Evolutionary conservation across 2,797 vertebrate species (phyloP).

Genomic region (Pempheris klunzingeri): DNA sequence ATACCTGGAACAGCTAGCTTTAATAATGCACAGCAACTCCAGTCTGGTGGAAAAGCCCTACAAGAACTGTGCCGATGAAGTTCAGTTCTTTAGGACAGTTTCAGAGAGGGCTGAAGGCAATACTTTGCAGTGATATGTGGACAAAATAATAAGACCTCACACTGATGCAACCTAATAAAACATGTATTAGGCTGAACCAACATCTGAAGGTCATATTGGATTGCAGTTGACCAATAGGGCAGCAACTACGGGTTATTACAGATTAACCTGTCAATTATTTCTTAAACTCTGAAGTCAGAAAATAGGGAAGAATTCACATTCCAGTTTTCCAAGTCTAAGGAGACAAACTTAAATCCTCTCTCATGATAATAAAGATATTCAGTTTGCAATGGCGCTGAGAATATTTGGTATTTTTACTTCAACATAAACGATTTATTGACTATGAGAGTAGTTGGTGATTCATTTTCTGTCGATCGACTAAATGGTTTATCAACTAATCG

Average conservation of each 20-base stretch:
- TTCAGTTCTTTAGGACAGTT: not conserved
- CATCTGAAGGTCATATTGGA: not conserved
- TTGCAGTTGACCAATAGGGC: not conserved
- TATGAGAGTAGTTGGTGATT: not conserved
- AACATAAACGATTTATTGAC: not conserved
- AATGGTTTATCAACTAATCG: not conserved
- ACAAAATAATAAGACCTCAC: not conserved
- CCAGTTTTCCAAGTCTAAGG: not conserved
- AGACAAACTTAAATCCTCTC: not conserved
- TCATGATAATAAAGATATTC: not conserved
- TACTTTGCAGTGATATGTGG: not conserved
- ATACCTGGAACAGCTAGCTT: not conserved
- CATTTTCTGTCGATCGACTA: not conserved
- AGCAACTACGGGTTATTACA: not conserved
- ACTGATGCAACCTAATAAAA: slow-evolving; percentile 3
- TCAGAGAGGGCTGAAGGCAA: not conserved
- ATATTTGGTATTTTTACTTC: not conserved
- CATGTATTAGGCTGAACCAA: not conserved
- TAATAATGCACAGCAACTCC: not conserved
- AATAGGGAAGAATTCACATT: not conserved
- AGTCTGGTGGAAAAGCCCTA: slow-evolving; percentile 3
- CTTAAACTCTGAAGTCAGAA: too few relatives aligned
- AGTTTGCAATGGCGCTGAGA: not conserved
- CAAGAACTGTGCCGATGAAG: not conserved
- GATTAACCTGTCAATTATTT: not conserved